These are phyloP conservation scores for Callorhinus ursinus DNA, from an alignment of 2,113 vertebrate genomes.

Conservation along the genomic window DNA sequence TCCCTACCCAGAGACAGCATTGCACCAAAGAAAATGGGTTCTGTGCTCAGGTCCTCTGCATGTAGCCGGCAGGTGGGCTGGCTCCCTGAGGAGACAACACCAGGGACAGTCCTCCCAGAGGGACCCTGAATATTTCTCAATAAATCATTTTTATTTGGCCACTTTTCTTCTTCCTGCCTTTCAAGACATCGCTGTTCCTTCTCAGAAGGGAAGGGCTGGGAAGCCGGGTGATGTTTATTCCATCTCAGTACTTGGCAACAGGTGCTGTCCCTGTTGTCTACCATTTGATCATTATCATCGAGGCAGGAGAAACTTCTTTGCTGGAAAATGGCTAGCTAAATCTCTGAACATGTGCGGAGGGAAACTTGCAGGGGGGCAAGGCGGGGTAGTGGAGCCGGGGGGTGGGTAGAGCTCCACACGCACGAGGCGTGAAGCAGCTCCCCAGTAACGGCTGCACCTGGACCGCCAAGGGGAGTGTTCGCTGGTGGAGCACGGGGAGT, in stretches of 20 bases:
- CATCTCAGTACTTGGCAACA: neutral
- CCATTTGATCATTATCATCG: neutral
- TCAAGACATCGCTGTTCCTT: neutral
- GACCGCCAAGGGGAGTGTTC: neutral
- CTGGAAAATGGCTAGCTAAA: conserved; percentile 29
- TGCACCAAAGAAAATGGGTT: neutral
- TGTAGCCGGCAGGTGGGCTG: neutral
- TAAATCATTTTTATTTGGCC: conserved; percentile 30
- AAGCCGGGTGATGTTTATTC: neutral
- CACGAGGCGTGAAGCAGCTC: neutral
- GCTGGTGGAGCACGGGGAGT: neutral
- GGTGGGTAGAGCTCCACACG: neutral
- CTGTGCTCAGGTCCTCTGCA: accelerated
- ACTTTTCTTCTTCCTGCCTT: conserved; percentile 5
- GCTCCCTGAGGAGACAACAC: neutral
- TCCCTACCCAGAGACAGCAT: neutral
- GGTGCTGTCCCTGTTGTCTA: neutral
- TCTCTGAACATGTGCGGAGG: neutral
- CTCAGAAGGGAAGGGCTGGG: neutral
- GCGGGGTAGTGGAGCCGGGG: neutral
- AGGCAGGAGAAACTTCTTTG: neutral
- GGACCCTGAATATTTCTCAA: neutral
- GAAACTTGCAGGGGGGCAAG: neutral
- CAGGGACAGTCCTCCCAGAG: neutral
- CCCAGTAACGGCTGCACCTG: neutral